Conservation (phyloP, 35 echinoderm and acorn worm species). For the Lytechinus variegatus region DNA sequence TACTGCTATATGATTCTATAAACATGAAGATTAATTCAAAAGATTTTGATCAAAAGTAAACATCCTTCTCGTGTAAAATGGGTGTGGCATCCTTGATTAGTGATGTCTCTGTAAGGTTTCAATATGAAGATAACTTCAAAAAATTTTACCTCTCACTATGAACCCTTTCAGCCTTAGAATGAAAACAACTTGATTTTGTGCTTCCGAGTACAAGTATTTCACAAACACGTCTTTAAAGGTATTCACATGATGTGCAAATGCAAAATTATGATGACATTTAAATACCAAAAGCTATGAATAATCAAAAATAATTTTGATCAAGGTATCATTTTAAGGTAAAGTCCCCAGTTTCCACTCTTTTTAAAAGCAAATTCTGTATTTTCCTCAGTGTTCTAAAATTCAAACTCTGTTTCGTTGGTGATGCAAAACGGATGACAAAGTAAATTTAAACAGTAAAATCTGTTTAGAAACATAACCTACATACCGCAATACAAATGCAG, state of each 20-base stretch:
- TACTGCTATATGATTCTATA: no score
- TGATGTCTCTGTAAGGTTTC: background rate
- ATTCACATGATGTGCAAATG: background rate
- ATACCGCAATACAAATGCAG: no score
- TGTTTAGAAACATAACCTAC: no score
- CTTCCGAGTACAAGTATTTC: background rate
- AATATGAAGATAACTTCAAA: background rate
- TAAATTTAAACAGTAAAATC: no score
- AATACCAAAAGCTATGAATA: background rate
- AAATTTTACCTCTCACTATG: background rate
- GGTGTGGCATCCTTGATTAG: background rate
- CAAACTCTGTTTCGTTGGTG: no score
- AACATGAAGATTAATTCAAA: no score
- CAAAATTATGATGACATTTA: background rate
- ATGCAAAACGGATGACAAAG: no score
- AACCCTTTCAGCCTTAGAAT: background rate
- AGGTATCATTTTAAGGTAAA: background rate
- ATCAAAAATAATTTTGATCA: background rate
- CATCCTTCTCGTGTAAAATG: no score
- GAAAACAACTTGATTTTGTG: slow-evolving; percentile 4
- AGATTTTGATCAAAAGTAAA: no score
- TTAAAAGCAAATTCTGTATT: no score
- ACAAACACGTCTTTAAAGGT: background rate
- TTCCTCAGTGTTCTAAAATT: no score
- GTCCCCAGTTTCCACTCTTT: no score